Conservation (phyloP, 2,888 invertebrate species). For the Orthonychiurus folsomi region DNA sequence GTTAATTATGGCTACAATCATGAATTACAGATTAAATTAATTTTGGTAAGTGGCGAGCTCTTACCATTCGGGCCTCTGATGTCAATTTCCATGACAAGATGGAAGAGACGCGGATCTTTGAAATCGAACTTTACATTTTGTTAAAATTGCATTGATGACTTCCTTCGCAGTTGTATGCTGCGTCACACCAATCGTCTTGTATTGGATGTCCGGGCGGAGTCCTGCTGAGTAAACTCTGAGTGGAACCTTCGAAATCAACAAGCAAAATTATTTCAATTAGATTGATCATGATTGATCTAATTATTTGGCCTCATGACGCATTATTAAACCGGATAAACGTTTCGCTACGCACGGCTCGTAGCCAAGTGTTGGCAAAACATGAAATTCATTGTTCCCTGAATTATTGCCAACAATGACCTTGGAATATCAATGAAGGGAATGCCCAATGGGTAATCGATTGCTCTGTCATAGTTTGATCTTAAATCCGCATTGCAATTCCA, state of each 20-base stretch:
- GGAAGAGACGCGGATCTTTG: constrained; percentile 83
- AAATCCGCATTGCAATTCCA: no score
- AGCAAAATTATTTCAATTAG: no score
- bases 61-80: constrained; percentile 63
- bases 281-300: no score
- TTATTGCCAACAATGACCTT: no score
- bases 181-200: constrained; percentile 84
- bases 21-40: constrained; percentile 11
- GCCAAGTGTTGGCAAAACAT: no score
- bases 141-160: constrained; percentile 70
- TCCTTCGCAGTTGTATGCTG: constrained; percentile 80
- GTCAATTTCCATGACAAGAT: constrained; percentile 87
- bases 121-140: constrained; percentile 86
- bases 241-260: constrained; percentile 58
- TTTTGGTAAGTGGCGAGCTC: constrained; percentile 12
- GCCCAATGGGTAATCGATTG: no score
- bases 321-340: no score
- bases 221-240: constrained; percentile 78
- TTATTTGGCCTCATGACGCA: no score
- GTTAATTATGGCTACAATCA: constrained; percentile 15
- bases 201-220: constrained; percentile 84
- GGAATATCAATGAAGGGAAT: no score
- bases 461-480: no score
- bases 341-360: no score
- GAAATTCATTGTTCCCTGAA: no score